phyloP scores from a whole-genome alignment of 2,888 invertebrate species.

The Agrilus biguttatus region DNA sequence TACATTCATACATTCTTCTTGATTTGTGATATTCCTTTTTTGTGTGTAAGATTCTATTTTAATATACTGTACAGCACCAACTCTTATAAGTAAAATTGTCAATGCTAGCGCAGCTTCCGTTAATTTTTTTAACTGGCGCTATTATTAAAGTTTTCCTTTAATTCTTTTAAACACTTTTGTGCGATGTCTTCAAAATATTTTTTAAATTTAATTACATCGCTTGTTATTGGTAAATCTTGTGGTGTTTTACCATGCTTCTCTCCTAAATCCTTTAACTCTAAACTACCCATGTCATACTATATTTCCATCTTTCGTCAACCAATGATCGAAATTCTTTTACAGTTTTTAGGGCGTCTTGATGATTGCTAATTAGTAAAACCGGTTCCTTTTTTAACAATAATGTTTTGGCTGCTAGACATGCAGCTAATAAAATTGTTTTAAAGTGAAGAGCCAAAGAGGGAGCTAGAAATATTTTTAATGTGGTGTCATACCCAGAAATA shows the following conservation, averaged over 20 bases:
- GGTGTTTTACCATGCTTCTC: constrained; percentile 10
- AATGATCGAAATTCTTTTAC: constrained; percentile 10
- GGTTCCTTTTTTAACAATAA: constrained; percentile 11
- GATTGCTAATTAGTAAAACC: constrained; percentile 8
- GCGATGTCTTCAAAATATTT: constrained; percentile 9
- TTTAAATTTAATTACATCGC: constrained; percentile 12
- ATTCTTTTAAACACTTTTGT: constrained; percentile 3
- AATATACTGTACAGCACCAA: too few species aligned
- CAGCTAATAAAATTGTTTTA: constrained; percentile 7
- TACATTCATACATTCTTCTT: too few species aligned
- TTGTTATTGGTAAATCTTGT: constrained; percentile 11
- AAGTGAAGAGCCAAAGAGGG: constrained; percentile 13
- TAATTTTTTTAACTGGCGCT: too few species aligned
- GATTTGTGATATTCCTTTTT: too few species aligned
- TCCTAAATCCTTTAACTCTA: constrained; percentile 12
- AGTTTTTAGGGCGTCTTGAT: constrained; percentile 5
- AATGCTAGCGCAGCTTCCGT: too few species aligned
- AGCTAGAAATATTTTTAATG: constrained; percentile 9
- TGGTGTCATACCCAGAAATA: constrained; percentile 9
- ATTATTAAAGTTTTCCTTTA: constrained; percentile 4
- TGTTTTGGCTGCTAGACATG: constrained; percentile 10
- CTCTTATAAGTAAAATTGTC: too few species aligned
- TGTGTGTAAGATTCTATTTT: too few species aligned
- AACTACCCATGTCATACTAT: constrained; percentile 10
- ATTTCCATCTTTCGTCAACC: constrained; percentile 11